phyloP scores from a whole-genome alignment of 2,797 vertebrate species.

The Acipenser oxyrinchus region DNA sequence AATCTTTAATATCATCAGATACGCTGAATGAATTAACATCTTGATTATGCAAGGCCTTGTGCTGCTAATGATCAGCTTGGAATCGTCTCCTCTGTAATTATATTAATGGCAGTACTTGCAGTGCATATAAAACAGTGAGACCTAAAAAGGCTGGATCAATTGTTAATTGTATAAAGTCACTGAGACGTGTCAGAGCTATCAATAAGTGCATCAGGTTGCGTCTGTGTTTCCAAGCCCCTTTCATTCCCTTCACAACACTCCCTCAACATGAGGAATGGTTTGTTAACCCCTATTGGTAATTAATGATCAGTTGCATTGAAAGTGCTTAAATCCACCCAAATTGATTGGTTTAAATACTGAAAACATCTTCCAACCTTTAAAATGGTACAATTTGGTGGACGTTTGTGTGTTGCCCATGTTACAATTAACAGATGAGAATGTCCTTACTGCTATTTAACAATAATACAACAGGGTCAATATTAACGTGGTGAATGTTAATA shows the following conservation, averaged over 20 bases:
- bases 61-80: constrained; percentile 55
- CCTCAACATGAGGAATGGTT: constrained; percentile 26
- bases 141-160: constrained; percentile 74
- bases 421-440: too few species aligned
- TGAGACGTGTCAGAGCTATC: constrained; percentile 76
- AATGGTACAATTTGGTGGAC: too few species aligned
- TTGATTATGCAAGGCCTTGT: constrained; percentile 45
- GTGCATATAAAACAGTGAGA: constrained; percentile 54
- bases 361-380: too few species aligned
- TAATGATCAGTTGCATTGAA: not conserved
- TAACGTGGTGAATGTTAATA: too few species aligned
- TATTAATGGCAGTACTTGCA: constrained; percentile 73
- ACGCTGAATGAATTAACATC: constrained; percentile 31
- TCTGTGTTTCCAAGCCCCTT: constrained; percentile 56
- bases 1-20: constrained; percentile 11
- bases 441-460: too few species aligned
- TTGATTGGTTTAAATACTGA: too few species aligned
- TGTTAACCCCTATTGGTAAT: constrained; percentile 35
- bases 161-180: constrained; percentile 88
- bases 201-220: constrained; percentile 78
- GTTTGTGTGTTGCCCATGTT: too few species aligned
- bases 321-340: not conserved
- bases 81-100: constrained; percentile 56
- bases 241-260: constrained; percentile 40
- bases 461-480: too few species aligned